A percentile compares a stretch with the other conserved stretches of the same genome.
Evolutionary conservation across 2,888 invertebrate genomes (phyloP).

Genomic region (Sphaeridia pumilis): DNA sequence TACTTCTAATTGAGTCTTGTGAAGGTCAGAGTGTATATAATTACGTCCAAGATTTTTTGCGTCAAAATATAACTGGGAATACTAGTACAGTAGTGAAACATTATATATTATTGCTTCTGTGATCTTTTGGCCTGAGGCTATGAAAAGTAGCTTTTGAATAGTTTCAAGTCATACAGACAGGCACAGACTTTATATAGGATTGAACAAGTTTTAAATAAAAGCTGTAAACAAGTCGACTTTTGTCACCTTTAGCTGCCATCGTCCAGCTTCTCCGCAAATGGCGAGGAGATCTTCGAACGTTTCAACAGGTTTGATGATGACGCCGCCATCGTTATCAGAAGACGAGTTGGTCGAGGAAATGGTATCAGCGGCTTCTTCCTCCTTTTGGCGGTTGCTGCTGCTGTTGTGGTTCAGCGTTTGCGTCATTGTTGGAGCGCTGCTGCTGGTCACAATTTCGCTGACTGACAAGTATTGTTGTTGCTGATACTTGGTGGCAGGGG

Average conservation of each 20-base stretch:
- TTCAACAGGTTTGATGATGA: neutral
- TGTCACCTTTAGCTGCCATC: constrained; percentile 32
- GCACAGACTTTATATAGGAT: neutral
- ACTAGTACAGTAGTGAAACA: no score
- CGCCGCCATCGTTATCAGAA: neutral
- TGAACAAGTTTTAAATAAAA: neutral
- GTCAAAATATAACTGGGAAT: no score
- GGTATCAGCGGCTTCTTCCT: constrained; percentile 10
- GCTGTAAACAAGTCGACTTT: neutral
- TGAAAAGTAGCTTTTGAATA: no score
- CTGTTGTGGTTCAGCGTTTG: no score
- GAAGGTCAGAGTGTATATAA: no score
- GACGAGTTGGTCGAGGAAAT: neutral
- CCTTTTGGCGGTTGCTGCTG: neutral
- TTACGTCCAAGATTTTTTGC: no score
- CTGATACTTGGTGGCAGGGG: neutral
- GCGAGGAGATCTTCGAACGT: constrained; percentile 33
- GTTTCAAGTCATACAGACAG: neutral
- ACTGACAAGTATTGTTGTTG: no score
- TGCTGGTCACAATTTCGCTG: constrained; percentile 4
- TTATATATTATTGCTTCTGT: no score
- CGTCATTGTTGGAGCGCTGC: no score
- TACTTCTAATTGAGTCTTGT: no score
- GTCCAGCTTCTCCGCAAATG: constrained; percentile 32
- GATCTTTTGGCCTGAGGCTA: no score